Evolutionary conservation across 2,113 vertebrate genomes (phyloP).

Genomic region (Scomber scombrus): DNA sequence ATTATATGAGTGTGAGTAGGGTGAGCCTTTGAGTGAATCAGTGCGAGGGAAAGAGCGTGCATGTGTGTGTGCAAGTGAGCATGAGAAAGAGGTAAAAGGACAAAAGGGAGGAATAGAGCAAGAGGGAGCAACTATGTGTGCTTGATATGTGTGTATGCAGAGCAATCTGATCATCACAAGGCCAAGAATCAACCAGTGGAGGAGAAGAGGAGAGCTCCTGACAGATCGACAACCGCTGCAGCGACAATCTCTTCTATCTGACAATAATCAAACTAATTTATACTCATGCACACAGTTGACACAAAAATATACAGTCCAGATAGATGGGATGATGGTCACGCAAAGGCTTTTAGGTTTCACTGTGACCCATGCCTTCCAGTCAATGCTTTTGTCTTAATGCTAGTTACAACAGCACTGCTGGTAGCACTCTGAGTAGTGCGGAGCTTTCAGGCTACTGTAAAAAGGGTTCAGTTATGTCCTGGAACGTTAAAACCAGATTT

Average conservation of each 20-base stretch:
- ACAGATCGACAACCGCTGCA: constrained; percentile 44
- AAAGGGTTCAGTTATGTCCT: background rate
- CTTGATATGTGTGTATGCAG: constrained; percentile 54
- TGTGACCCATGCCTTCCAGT: constrained; percentile 60
- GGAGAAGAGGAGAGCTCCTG: constrained; percentile 13
- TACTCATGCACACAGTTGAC: constrained; percentile 10
- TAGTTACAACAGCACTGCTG: constrained; percentile 31
- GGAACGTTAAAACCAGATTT: constrained; percentile 22
- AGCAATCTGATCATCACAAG: constrained; percentile 39
- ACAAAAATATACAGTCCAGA: background rate
- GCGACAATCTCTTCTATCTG: constrained; percentile 29
- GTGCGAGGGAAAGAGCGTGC: constrained; percentile 37
- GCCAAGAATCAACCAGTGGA: constrained; percentile 31
- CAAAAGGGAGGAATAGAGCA: constrained; percentile 40
- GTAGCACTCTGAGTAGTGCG: constrained; percentile 25
- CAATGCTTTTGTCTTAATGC: constrained; percentile 73
- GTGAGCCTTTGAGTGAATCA: constrained; percentile 65
- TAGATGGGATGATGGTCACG: constrained; percentile 5
- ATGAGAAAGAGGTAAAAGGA: constrained; percentile 61
- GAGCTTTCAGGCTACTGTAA: constrained; percentile 55
- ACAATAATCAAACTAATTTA: constrained; percentile 59
- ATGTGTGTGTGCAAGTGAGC: constrained; percentile 57
- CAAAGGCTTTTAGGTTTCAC: constrained; percentile 64
- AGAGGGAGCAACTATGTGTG: constrained; percentile 64
- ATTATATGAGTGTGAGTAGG: constrained; percentile 72